These are phyloP conservation scores for Lycorma delicatula DNA, from an alignment of 1,140 invertebrate species.

Conservation along the genomic window DNA sequence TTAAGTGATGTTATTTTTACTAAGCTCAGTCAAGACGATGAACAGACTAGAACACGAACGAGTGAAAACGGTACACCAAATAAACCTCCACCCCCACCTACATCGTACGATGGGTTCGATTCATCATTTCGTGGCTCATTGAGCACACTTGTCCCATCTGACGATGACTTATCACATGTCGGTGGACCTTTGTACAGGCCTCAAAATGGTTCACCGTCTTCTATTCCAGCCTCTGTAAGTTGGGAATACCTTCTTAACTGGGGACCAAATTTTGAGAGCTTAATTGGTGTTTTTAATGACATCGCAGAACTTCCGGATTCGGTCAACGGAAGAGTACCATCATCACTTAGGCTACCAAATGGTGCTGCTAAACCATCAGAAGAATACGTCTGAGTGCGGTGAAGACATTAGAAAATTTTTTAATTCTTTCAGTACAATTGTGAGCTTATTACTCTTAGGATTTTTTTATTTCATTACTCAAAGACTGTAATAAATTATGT, in stretches of 20 bases:
- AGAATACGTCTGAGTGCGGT: conserved; percentile 28
- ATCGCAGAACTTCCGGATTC: conserved; percentile 84
- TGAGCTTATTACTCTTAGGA: conserved; percentile 2
- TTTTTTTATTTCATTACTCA: background rate
- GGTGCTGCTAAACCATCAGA: conserved; percentile 28
- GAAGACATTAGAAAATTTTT: background rate
- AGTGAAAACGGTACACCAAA: conserved; percentile 20
- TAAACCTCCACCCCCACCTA: conserved; percentile 35
- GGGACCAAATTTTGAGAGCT: conserved; percentile 91
- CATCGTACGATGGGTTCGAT: conserved; percentile 81
- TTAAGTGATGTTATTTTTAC: conserved; percentile 55
- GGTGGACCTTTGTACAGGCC: conserved; percentile 55
- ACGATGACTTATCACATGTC: conserved; percentile 70
- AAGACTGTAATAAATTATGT: conserved; percentile 5
- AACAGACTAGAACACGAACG: conserved; percentile 35
- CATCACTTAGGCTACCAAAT: conserved; percentile 27
- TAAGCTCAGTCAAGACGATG: conserved; percentile 56
- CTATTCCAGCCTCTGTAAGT: conserved; percentile 56
- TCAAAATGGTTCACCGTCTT: conserved; percentile 63
- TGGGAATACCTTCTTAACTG: conserved; percentile 94
- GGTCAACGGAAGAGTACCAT: conserved; percentile 21
- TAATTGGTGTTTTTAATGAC: conserved; percentile 92
- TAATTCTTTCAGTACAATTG: conserved; percentile 13
- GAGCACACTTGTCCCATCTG: conserved; percentile 84
- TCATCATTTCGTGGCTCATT: conserved; percentile 88